Evolutionary conservation across 2,888 invertebrate species (phyloP), one percentile per base, ranked within the genome.

Genomic region (Tipula vernalis): DNA sequence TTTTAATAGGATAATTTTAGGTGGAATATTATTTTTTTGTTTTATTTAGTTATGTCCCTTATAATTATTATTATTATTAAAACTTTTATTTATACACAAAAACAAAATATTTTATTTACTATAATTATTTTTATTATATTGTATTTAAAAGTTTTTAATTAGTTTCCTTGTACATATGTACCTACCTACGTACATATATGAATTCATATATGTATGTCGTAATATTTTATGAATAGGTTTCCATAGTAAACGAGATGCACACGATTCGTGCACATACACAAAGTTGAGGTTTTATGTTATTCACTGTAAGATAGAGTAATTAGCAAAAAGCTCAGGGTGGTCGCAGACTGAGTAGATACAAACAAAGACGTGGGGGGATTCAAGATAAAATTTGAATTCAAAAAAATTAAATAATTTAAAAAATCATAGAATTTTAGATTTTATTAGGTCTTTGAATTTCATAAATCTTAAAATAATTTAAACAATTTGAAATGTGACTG

Each of bases 1-100:
- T 71, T 71, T 71, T 71, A 71, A 71, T 71, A 71, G 71, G 71
- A 71, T 71, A 71, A 71, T 71, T 71, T 71, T 71, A 71, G 71
- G 71, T 71, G 3, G 28, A 71, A 28, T 28, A 28, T 28, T 28
- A 28, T 28, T 28, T 28, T 71, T 18, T 51, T 71, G 28, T 71
- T 71, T 71, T 71, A 71, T 71, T 71, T 71, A 71, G 71, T 71
- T 71, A 71, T 57, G 15, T 51, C 12, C 71, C 71, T 71, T 71
- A 71, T 28, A 71, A 71, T 28, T 71, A 71, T 71, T 71, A 71
- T 71, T 71, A 28, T 71, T 71, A 28, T 28, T 71, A 71, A 71
- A 71, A 71, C 28, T 71, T 71, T 71, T 71, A 71, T 51, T 51
- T 51, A 28, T 28, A 71, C 2, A 71, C 18, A 71, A 71, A 6